These are phyloP conservation scores for Mesocentrotus franciscanus DNA, from an alignment of 53 echinoderm and acorn worm genomes.

Conservation along the genomic window DNA sequence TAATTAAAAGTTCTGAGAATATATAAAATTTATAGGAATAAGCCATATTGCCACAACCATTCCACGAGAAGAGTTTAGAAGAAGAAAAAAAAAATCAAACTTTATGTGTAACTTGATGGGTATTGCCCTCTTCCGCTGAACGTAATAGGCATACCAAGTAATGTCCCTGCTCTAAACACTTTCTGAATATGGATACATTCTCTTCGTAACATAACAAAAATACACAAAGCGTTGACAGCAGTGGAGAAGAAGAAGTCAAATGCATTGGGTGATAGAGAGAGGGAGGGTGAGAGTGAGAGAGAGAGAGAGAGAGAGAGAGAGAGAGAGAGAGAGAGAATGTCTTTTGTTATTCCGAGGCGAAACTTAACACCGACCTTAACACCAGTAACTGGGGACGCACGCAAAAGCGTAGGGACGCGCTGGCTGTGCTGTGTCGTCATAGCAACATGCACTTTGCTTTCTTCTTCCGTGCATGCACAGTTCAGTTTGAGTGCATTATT, in stretches of 20 bases:
- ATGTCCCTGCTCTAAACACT: neutral
- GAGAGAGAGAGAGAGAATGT: neutral
- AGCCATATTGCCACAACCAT: no score
- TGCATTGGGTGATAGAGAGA: neutral
- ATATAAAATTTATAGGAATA: no score
- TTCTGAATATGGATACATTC: neutral
- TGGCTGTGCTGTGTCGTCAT: neutral
- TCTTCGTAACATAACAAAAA: neutral
- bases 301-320: neutral
- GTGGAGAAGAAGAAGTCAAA: no score
- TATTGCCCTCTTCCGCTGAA: neutral
- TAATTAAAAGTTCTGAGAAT: no score
- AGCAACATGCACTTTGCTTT: conserved; percentile 35
- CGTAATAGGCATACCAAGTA: neutral
- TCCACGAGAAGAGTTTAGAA: no score
- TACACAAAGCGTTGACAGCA: no score
- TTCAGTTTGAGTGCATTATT: conserved; percentile 3
- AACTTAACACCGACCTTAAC: conserved; percentile 1
- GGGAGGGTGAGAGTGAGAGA: neutral
- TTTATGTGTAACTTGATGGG: no score
- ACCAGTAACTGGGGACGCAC: conserved; percentile 41
- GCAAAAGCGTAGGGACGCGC: conserved; percentile 13
- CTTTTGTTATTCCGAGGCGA: neutral
- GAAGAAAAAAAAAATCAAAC: no score
- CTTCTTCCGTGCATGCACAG: neutral